These are phyloP conservation scores for Harpalus rubripes DNA, from an alignment of 2,888 invertebrate genomes.

Conservation along the genomic window DNA sequence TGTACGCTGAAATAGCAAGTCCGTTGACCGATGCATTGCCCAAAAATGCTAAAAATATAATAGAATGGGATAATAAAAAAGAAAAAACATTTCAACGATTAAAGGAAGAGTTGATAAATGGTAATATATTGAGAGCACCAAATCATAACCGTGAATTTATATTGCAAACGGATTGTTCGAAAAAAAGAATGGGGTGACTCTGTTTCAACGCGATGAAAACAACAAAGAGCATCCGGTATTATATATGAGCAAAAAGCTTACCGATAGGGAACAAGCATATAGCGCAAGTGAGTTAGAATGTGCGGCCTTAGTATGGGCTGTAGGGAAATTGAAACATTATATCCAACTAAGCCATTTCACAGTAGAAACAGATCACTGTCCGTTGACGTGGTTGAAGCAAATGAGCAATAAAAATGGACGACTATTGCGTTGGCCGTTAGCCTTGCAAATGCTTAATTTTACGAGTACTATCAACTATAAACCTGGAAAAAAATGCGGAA, in stretches of 20 bases:
- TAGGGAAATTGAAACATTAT: neutral
- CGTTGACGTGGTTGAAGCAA: slow-evolving; percentile 16
- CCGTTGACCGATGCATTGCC: slow-evolving; percentile 31
- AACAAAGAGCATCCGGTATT: slow-evolving; percentile 22
- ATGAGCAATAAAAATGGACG: slow-evolving; percentile 35
- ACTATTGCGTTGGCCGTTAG: slow-evolving; percentile 42
- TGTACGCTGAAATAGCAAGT: slow-evolving; percentile 14
- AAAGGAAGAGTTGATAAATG: neutral
- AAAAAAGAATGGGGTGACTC: slow-evolving; percentile 21
- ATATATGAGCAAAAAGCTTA: slow-evolving; percentile 38
- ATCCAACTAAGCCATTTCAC: slow-evolving; percentile 2
- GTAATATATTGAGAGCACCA: slow-evolving; percentile 20
- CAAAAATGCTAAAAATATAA: slow-evolving; percentile 1
- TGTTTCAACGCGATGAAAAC: slow-evolving; percentile 19
- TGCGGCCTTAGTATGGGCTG: slow-evolving; percentile 44
- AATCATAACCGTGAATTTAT: slow-evolving; percentile 31
- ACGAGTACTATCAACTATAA: slow-evolving; percentile 27
- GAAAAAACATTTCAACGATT: slow-evolving; percentile 1
- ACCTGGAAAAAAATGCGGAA: slow-evolving; percentile 34
- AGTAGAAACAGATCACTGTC: neutral
- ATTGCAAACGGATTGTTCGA: slow-evolving; percentile 32
- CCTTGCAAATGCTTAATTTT: neutral
- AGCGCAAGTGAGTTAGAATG: slow-evolving; percentile 39
- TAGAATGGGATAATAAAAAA: slow-evolving; percentile 31
- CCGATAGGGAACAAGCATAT: slow-evolving; percentile 40